phyloP scores from a whole-genome alignment of 2,888 invertebrate genomes.

The Selenia dentaria region DNA sequence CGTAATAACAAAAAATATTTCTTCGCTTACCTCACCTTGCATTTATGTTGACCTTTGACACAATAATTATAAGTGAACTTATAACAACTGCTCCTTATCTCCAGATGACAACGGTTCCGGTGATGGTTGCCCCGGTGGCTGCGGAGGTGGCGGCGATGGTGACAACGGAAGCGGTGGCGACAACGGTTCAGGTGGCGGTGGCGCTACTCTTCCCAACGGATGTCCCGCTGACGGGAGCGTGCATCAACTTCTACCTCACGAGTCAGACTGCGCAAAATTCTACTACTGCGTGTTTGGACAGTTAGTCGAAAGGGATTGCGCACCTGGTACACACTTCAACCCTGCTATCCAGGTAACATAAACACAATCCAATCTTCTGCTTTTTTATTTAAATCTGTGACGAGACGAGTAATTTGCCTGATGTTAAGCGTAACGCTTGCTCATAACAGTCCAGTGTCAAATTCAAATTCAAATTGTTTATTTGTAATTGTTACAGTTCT shows the following conservation, averaged over 20 bases:
- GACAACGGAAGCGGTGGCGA: constrained; percentile 3
- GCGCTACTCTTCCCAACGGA: constrained; percentile 41
- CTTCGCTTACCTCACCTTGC: no score
- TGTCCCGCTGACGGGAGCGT: constrained; percentile 47
- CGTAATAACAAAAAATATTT: no score
- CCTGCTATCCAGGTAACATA: constrained; percentile 51
- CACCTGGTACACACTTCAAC: constrained; percentile 50
- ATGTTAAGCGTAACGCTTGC: no score
- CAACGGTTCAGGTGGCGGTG: background rate
- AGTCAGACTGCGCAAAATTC: constrained; percentile 48
- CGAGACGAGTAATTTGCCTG: background rate
- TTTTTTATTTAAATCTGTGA: no score
- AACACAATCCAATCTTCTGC: no score
- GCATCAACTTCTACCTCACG: constrained; percentile 51
- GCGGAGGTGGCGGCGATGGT: no score
- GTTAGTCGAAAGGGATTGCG: constrained; percentile 41
- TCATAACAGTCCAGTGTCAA: no score
- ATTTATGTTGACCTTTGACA: no score
- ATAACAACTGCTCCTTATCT: no score
- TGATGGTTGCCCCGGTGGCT: constrained; percentile 1
- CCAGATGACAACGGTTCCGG: constrained; percentile 3
- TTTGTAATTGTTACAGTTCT: no score
- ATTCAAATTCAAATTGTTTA: no score
- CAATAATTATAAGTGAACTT: no score
- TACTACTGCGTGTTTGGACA: constrained; percentile 55